These are phyloP conservation scores for Vidua chalybeata DNA, from an alignment of 2,113 vertebrate genomes.

Conservation along the genomic window DNA sequence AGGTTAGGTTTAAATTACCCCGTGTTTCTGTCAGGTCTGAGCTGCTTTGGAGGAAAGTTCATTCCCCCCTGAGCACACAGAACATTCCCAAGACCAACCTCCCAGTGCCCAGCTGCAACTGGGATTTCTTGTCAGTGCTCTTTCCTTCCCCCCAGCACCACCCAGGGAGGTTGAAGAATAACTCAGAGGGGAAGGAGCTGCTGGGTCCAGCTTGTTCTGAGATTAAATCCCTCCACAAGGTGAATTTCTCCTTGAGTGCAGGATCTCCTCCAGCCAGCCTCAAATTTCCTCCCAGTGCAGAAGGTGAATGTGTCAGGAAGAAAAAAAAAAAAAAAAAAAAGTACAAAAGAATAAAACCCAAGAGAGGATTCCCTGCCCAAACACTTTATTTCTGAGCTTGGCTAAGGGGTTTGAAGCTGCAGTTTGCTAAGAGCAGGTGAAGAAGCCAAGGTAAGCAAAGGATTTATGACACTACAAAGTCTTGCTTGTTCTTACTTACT, in stretches of 20 bases:
- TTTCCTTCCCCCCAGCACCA: neutral
- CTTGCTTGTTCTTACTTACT: conserved; percentile 40
- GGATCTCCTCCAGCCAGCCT: neutral
- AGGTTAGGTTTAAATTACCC: neutral
- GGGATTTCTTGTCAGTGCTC: neutral
- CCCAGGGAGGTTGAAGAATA: neutral
- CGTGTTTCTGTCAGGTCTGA: neutral
- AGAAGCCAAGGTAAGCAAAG: conserved; percentile 26
- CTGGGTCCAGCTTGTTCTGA: neutral
- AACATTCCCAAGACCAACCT: neutral
- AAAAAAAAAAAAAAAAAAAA: neutral
- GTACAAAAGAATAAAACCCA: neutral
- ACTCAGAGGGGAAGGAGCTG: neutral
- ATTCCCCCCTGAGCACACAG: neutral
- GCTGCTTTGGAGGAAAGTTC: neutral
- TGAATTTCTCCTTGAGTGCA: conserved; percentile 22
- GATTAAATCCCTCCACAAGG: neutral
- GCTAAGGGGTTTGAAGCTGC: neutral
- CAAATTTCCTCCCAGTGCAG: neutral
- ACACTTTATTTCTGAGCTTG: neutral
- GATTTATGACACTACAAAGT: conserved; percentile 9
- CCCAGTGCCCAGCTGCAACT: neutral
- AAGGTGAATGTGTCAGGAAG: neutral
- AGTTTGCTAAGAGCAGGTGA: neutral
- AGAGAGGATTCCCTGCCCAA: neutral